A percentile compares a stretch with the other conserved stretches of the same genome.
phyloP scores from a whole-genome alignment of 2,797 vertebrate species.

The Oreortyx pictus region DNA sequence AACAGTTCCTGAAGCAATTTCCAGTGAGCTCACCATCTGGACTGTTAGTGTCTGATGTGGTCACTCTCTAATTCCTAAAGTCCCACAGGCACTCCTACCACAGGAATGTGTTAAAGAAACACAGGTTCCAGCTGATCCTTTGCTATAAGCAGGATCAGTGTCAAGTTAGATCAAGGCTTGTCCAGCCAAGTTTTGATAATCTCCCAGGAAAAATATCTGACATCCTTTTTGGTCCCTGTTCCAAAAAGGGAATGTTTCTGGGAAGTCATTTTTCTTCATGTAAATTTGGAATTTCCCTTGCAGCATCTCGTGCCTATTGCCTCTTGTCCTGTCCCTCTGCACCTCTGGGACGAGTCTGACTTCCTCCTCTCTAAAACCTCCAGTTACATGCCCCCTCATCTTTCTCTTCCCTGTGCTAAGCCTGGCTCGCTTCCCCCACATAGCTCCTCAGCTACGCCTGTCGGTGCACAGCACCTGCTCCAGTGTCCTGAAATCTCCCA shows the following conservation, averaged over 20 bases:
- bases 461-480: not conserved
- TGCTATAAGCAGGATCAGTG: not conserved
- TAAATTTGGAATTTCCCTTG: not conserved
- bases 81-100: not conserved
- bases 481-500: not conserved
- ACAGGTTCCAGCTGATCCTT: not conserved
- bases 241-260: not conserved
- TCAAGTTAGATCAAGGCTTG: not conserved
- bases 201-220: not conserved
- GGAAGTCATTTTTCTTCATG: not conserved
- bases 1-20: not conserved
- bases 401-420: not conserved
- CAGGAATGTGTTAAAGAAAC: not conserved
- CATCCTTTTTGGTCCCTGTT: not conserved
- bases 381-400: not conserved
- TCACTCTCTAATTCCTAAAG: slow-evolving; percentile 8
- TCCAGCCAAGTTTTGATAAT: not conserved
- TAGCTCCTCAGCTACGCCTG: not conserved
- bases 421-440: not conserved
- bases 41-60: slow-evolving; percentile 4
- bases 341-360: not conserved
- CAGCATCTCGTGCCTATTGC: not conserved
- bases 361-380: not conserved
- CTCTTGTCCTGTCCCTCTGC: not conserved
- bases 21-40: not conserved